Evolutionary conservation across 1,140 invertebrate species (phyloP).

Genomic region (Lasaia peninsularis): DNA sequence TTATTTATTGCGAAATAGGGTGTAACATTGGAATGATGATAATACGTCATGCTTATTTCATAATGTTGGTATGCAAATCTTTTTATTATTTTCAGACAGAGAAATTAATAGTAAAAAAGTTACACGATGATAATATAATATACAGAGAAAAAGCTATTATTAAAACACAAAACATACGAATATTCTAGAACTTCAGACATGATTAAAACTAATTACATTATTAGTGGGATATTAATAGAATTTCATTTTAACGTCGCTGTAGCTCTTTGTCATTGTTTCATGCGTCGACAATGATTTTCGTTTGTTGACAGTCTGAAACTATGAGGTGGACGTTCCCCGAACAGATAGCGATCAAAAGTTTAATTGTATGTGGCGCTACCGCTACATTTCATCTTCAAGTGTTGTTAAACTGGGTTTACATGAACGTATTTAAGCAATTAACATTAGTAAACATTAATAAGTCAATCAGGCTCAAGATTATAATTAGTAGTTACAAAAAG

Average conservation of each 20-base stretch:
- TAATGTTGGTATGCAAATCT: too few relatives aligned
- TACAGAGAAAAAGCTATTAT: too few relatives aligned
- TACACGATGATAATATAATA: too few relatives aligned
- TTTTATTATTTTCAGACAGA: too few relatives aligned
- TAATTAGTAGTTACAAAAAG: too few relatives aligned
- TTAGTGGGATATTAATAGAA: conserved; percentile 2
- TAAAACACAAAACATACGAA: too few relatives aligned
- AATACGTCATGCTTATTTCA: too few relatives aligned
- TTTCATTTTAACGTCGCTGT: conserved; percentile 16
- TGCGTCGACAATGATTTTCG: conserved; percentile 51
- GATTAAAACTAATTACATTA: not conserved
- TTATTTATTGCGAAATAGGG: too few relatives aligned
- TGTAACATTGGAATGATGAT: too few relatives aligned
- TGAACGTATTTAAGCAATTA: conserved; percentile 13
- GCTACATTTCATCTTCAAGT: conserved; percentile 64
- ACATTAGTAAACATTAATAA: too few relatives aligned
- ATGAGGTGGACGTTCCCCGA: conserved; percentile 54
- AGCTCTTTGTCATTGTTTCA: conserved; percentile 12
- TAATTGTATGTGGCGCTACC: conserved; percentile 74
- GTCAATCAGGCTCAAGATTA: too few relatives aligned
- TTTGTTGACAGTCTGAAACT: conserved; percentile 48
- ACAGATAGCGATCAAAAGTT: conserved; percentile 69
- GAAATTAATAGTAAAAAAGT: too few relatives aligned
- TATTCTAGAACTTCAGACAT: not conserved
- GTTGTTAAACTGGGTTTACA: conserved; percentile 40